phyloP scores from a whole-genome alignment of 2,113 vertebrate genomes.

The Pteronura brasiliensis region DNA sequence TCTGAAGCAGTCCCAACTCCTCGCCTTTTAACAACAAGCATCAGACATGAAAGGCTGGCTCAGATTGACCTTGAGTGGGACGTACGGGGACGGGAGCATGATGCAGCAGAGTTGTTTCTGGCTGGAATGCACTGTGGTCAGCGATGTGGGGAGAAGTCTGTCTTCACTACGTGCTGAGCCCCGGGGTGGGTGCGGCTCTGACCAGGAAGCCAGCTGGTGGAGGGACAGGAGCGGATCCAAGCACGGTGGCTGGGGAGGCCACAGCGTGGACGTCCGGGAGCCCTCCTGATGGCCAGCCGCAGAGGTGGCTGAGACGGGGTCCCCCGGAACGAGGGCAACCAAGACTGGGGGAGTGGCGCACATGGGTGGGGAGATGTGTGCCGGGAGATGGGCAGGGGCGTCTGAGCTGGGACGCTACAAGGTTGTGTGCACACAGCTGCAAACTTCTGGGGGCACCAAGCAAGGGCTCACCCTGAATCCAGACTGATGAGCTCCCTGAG shows the following conservation, averaged over 20 bases:
- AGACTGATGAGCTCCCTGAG: background rate
- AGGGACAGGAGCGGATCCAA: background rate
- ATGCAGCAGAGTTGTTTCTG: background rate
- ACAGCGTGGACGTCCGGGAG: background rate
- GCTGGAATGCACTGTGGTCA: background rate
- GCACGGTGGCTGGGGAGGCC: background rate
- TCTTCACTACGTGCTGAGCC: background rate
- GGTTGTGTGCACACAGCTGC: fast-evolving
- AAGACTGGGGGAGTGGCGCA: background rate
- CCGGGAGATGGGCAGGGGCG: background rate
- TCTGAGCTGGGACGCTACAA: background rate
- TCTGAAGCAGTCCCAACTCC: background rate
- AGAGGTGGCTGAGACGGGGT: background rate
- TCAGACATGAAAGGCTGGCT: background rate
- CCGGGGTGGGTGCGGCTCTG: background rate
- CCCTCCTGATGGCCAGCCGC: background rate
- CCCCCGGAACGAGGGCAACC: background rate
- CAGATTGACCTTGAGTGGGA: background rate
- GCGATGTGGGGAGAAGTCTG: background rate
- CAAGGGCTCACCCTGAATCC: background rate
- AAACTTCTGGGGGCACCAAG: background rate
- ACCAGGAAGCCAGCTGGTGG: background rate
- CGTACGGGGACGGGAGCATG: background rate
- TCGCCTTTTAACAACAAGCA: background rate
- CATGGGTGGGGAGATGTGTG: fast-evolving